Percentiles rank a stretch among this genome's conserved stretches.
These are phyloP conservation scores for Phengaris alcon DNA, from an alignment of 2,888 invertebrate genomes.

Conservation along the genomic window DNA sequence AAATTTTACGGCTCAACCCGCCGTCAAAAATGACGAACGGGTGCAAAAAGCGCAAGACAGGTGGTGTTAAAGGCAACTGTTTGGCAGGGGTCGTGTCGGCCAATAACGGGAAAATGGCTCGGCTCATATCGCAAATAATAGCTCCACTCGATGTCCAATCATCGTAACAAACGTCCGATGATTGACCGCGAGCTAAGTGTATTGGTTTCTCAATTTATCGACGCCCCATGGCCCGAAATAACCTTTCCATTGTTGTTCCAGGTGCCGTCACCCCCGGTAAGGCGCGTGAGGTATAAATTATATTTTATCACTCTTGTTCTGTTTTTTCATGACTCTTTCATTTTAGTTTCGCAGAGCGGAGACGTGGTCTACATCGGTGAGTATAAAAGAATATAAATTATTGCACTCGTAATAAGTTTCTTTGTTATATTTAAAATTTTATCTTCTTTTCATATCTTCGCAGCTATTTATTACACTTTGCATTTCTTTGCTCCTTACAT, in stretches of 20 bases:
- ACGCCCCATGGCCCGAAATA: slow-evolving; percentile 34
- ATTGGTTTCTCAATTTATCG: slow-evolving; percentile 49
- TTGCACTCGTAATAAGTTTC: slow-evolving; percentile 13
- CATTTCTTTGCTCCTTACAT: background rate
- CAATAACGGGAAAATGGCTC: slow-evolving; percentile 31
- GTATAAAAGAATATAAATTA: slow-evolving; percentile 34
- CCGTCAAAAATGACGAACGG: slow-evolving; percentile 56
- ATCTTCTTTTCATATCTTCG: slow-evolving; percentile 11
- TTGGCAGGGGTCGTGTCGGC: slow-evolving; percentile 34
- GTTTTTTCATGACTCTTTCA: slow-evolving; percentile 30
- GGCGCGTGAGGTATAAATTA: slow-evolving; percentile 8
- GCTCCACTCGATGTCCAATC: slow-evolving; percentile 44
- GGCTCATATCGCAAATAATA: slow-evolving; percentile 30
- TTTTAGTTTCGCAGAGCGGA: slow-evolving; percentile 31
- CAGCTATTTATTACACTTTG: slow-evolving; percentile 12
- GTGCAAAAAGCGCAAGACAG: slow-evolving; percentile 50
- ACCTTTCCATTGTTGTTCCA: slow-evolving; percentile 32
- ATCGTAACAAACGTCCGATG: slow-evolving; percentile 47
- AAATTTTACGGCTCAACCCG: slow-evolving; percentile 58
- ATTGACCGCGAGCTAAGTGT: slow-evolving; percentile 49
- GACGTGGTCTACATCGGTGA: slow-evolving; percentile 43
- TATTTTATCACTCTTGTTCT: slow-evolving; percentile 23
- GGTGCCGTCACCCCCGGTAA: slow-evolving; percentile 31
- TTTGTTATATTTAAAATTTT: background rate
- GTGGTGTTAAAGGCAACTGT: slow-evolving; percentile 50